Conservation (phyloP, 2,797 vertebrate species). For the Poeciliopsis paucimaculata region DNA sequence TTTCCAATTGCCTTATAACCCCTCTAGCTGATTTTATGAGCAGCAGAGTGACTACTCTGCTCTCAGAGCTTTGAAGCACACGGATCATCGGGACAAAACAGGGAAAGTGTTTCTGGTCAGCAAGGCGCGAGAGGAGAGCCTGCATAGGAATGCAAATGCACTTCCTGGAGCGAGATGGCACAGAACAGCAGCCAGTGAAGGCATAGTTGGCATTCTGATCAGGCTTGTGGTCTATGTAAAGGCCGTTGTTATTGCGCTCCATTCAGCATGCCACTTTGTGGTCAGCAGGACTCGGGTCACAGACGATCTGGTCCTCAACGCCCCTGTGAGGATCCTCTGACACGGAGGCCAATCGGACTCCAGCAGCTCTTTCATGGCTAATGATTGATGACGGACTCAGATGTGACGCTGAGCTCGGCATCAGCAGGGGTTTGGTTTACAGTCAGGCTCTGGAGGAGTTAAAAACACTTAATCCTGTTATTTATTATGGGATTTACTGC, state of each 20-base stretch:
- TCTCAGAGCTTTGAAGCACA: conserved; percentile 27
- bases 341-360: conserved; percentile 8
- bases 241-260: conserved; percentile 18
- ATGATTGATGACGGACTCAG: conserved; percentile 34
- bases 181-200: conserved; percentile 38
- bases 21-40: conserved; percentile 33
- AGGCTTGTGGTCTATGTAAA: conserved; percentile 60
- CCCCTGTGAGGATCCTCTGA: conserved; percentile 6
- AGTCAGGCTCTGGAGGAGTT: conserved; percentile 12
- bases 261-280: conserved; percentile 25
- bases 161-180: conserved; percentile 55
- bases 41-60: conserved; percentile 39
- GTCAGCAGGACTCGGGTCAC: conserved; percentile 7
- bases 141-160: conserved; percentile 66
- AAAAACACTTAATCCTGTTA: conserved; percentile 17
- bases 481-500: conserved; percentile 19
- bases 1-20: conserved; percentile 15
- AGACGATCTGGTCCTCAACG: not conserved
- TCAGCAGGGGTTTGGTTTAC: not conserved
- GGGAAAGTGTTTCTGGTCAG: conserved; percentile 39
- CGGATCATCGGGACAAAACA: conserved; percentile 29
- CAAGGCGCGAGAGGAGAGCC: conserved; percentile 17
- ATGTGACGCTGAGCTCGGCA: conserved; percentile 10
- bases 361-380: conserved; percentile 32
- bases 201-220: conserved; percentile 70